Base-by-base conservation (phyloP, 2,797 vertebrate species). In the Falco peregrinus region DNA sequence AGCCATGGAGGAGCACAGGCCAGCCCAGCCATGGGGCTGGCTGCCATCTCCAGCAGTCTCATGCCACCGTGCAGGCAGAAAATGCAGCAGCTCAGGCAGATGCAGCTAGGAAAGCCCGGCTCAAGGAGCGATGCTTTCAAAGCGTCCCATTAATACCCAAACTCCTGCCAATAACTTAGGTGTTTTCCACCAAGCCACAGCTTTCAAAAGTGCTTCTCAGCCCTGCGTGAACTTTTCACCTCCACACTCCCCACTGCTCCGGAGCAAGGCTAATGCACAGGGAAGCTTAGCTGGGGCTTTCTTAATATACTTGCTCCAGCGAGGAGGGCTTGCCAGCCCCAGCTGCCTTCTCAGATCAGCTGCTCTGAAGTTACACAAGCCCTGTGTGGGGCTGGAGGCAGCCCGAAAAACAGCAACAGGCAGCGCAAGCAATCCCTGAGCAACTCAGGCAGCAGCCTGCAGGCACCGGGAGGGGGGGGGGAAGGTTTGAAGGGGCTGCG, bases 241-340 rank as follows among this genome's bases (percentile, higher is more conserved):
- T 50, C 79, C 12, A 9, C 11, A 1, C 39, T 56, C 57, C 0
- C 4, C 45, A 6, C 43, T 1, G 2, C 35, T 48, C 48, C 17
- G 2, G 37, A 89, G 67, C 43, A 20, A 61, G 12, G 25, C 45
- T 69, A 75, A 28, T 0, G 8, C 21, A 13, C 15, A 41, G 11
- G 43, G 45, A 41, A 60, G 57, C 75, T 94, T 78, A 54, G 56
- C 86, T 37, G 7, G 16, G 54, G 69, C 57, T 81, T 93, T 83
- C 63, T 87, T 26, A 70, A 47, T 2, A 28, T 28, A 22, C 25
- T 87, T 59, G 29, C n/a, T 64, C 47, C 50, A 57, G 37, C 6
- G 1, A 50, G 50, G 59, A 68, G 43, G 12, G 26, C n/a, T 82
- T 26, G 47, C 59, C 78, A 88, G 60, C 28, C 77, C 19, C 54